These are phyloP conservation scores for Mactromeris polynyma DNA, from an alignment of 2,888 invertebrate genomes.

Conservation along the genomic window DNA sequence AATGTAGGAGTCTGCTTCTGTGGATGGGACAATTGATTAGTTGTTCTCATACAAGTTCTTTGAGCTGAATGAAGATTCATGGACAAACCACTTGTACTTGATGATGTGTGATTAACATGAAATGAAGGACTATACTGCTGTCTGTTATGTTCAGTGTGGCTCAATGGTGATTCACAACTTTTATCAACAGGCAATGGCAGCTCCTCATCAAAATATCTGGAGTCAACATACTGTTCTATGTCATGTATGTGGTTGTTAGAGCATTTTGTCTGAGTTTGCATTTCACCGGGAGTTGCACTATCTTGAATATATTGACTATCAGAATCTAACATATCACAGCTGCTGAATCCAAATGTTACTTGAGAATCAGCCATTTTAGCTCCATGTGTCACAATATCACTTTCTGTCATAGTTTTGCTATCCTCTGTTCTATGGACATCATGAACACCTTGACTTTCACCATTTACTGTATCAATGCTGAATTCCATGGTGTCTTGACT, in stretches of 20 bases:
- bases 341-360: background rate
- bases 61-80: background rate
- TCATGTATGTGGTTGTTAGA: background rate
- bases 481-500: constrained; percentile 70
- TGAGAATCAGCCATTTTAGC: background rate
- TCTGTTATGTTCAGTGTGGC: background rate
- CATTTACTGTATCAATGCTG: constrained; percentile 51
- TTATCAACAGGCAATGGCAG: background rate
- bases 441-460: constrained; percentile 48
- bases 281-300: background rate
- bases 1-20: background rate
- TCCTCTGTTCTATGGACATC: background rate
- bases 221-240: background rate
- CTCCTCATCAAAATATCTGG: background rate
- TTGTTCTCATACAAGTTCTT: background rate
- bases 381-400: background rate
- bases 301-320: background rate
- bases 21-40: background rate
- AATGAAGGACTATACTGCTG: background rate
- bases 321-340: background rate
- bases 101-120: background rate
- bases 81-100: background rate
- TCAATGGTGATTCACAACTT: background rate
- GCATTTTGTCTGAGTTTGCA: background rate
- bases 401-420: background rate